A percentile compares a stretch with the other conserved stretches of the same genome.
Evolutionary conservation across 1,140 invertebrate species (phyloP).

Genomic region (Medauroidea extradentata): DNA sequence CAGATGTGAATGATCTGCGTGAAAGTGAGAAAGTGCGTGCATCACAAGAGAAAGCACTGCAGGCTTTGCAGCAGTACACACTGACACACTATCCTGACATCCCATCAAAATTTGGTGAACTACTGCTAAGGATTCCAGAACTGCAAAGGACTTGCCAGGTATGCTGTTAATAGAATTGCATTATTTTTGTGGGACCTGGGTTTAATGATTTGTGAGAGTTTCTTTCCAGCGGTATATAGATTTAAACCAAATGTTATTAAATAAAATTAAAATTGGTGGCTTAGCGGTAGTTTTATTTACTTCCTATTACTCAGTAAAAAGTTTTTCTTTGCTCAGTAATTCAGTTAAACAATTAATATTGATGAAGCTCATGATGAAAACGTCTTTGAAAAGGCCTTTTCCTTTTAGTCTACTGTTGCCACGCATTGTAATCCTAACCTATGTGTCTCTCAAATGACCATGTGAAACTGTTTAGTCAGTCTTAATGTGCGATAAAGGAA

Average conservation of each 20-base stretch:
- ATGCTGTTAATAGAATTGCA: slow-evolving; percentile 15
- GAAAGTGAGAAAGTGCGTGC: slow-evolving; percentile 88
- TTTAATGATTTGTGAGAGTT: too few species aligned
- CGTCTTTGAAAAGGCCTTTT: neutral
- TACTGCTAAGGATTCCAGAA: slow-evolving; percentile 88
- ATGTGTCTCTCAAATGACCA: too few species aligned
- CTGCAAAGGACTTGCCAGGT: slow-evolving; percentile 90
- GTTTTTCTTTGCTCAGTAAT: neutral
- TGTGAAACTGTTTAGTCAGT: too few species aligned
- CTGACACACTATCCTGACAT: slow-evolving; percentile 85
- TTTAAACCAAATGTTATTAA: too few species aligned
- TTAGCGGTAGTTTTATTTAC: too few species aligned
- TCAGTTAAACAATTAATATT: neutral
- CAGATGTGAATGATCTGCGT: slow-evolving; percentile 84
- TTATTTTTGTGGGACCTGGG: too few species aligned
- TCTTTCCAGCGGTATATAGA: too few species aligned
- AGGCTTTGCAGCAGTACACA: slow-evolving; percentile 89
- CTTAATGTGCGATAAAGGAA: too few species aligned
- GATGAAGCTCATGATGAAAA: neutral
- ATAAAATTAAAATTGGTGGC: too few species aligned
- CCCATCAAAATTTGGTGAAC: slow-evolving; percentile 92
- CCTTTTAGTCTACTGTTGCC: too few species aligned
- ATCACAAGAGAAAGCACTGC: slow-evolving; percentile 89
- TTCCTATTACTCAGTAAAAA: too few species aligned
- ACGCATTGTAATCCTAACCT: too few species aligned